Evolutionary conservation across 2,888 invertebrate species (phyloP), one percentile per base, ranked within the genome.

Genomic region (Cataglyphis livida): DNA sequence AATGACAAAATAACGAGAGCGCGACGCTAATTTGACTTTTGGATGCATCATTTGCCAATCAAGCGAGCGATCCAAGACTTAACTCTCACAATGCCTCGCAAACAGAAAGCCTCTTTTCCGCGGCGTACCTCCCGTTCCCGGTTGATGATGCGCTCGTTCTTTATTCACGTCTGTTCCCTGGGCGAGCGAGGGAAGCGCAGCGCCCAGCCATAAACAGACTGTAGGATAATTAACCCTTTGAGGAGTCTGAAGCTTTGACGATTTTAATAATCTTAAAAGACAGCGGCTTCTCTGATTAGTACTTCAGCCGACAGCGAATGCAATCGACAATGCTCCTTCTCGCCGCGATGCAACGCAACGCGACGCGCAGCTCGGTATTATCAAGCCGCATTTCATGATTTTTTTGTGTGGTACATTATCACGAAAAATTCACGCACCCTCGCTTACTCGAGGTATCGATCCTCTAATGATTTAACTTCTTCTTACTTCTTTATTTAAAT

Each of bases 201-300:
- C 91, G 91, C 90, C 90, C 90, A 93, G 91, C 91, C 93, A 92
- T 93, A 92, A 93, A 92, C 93, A 92, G 91, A 90, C 93, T 89
- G 93, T 89, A 90, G 92, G 92, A 94, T 94, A 94, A 94, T 94
- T 94, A 94, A 94, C 94, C 94, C 94, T 94, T 94, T 94, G 94
- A 93, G 92, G 89, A 93, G 91, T 91, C 92, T 90, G 92, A 92
- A 90, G 93, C 93, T 93, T 92, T 92, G 93, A 92, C 89, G 92
- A 93, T 93, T 94, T 94, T 93, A 93, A 93, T 93, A 92, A 93
- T 93, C 93, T 93, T 93, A 93, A 93, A 92, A 93, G 93, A 93
- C 92, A 92, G 87, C 91, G 87, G 87, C 87, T 83, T 91, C 90
- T 93, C 90, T 93, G 93, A 93, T 93, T 93, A 93, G 92, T 92